Evolutionary conservation across 2,888 invertebrate species (phyloP), one percentile per base, ranked within the genome.

Genomic region (Synergus umbraculus): DNA sequence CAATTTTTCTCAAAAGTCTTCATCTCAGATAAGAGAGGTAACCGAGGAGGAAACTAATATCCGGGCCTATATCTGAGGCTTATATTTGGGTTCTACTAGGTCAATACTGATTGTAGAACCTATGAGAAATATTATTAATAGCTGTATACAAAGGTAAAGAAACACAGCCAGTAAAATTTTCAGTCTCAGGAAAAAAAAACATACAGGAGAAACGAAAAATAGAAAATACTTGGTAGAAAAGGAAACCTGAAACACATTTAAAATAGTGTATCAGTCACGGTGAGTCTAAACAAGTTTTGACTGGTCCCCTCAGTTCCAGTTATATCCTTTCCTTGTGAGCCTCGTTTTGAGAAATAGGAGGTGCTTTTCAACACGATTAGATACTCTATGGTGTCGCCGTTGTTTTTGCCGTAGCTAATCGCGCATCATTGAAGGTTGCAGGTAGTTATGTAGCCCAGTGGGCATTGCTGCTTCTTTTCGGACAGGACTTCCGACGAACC

Each of bases 381-480:
- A 49, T 73, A 49, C 49, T 73, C 54, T 18, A 73, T 73, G 73
- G 54, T 73, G 73, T 73, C 73, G 41, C 15, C n/a, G 18, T 73
- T 73, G 73, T 73, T 73, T 73, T 73, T 73, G 54, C 73, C 73
- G 54, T 73, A 13, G 73, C 73, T 73, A 73, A 73, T 73, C 73
- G 73, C 73, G 54, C n/a, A 73, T 73, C 54, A 73, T n/a, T 54
- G 73, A 41, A 73, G 54, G 73, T 46, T 22, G 7, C 78, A 69
- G 64, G 58, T 65, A 60, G 73, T 78, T 76, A 78, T 78, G 65
- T 78, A 76, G 63, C 76, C 76, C 76, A 46, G 64, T 78, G 63
- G 78, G 64, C 46, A 63, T 44, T 29, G 29, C 29, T 29, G 29
- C 29, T 29, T 29, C 29, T 29, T 22, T 76, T 65, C 64, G 41